Evolutionary conservation across 1,140 invertebrate genomes (phyloP).

Genomic region (Reticulitermes speratus): DNA sequence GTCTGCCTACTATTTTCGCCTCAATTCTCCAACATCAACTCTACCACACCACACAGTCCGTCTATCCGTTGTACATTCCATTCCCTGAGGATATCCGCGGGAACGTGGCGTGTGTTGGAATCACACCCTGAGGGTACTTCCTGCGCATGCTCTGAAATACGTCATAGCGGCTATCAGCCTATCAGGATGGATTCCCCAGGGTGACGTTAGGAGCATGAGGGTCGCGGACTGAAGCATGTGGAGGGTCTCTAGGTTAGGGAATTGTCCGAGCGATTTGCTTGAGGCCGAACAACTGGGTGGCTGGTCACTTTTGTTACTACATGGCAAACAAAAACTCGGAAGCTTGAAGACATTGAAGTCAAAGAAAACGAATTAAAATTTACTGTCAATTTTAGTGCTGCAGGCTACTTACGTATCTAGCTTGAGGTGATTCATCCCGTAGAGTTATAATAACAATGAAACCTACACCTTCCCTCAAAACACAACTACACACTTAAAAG

Average conservation of each 20-base stretch:
- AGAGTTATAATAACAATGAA: no score
- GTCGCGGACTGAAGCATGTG: constrained; percentile 1
- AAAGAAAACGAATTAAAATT: no score
- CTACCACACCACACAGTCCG: no score
- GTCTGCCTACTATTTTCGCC: neutral
- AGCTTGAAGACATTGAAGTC: no score
- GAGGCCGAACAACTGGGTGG: neutral
- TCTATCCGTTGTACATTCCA: neutral
- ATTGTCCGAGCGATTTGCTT: constrained; percentile 18
- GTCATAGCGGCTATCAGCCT: constrained; percentile 13
- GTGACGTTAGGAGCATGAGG: constrained; percentile 11
- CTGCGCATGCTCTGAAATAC: neutral
- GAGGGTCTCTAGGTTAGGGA: neutral
- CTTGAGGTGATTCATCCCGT: no score
- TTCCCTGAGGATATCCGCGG: neutral
- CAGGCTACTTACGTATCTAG: no score
- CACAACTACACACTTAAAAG: no score
- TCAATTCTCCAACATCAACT: neutral
- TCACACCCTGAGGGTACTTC: neutral
- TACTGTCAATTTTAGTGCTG: no score
- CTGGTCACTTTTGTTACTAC: neutral
- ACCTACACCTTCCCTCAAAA: no score
- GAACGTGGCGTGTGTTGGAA: neutral
- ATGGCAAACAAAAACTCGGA: neutral
- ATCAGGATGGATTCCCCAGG: neutral